Evolutionary conservation across 2,888 invertebrate species (phyloP), one percentile per base, ranked within the genome.

Genomic region (Lacanobia oleracea): DNA sequence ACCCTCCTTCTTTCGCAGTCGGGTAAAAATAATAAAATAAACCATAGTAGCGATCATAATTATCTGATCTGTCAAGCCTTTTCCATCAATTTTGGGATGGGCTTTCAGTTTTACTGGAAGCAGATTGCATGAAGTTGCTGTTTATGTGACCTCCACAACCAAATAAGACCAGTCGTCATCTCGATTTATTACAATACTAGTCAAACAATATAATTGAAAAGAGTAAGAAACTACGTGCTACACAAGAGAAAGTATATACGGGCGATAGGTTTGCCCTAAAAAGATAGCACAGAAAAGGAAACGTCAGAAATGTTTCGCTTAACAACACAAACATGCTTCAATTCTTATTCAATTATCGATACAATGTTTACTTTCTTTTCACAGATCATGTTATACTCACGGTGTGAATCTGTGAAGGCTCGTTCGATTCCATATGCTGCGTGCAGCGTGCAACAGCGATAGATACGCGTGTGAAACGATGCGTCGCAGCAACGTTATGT

Each of bases 381-480:
- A 68, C 80, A 83, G 65, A 65, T 57, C 23, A 21, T 62, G 18
- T 72, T 63, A 66, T 75, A 84, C 77, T 74, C n/a, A 89, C 89
- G 72, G 88, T 85, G 72, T 89, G 88, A 67, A 88, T 95, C 77
- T 94, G 94, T 54, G 91, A 89, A 23, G 87, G 81, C 85, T 96
- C 94, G 37, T 90, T 91, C 78, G 96, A 95, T 78, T 96, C 93
- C 62, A 97, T 88, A 82, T 96, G 96, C 93, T 98, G 98, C 89
- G 99, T 98, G 0, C 98, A 1, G 98, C 84, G 77, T 81, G 81
- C 68, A 81, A 76, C 81, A 84, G 81, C 81, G 79, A 81, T 98
- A 95, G 93, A 92, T 67, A 79, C 72, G 98, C 98, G 89, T 98
- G 98, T 1, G 98, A 98, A 3, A 99, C 98, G 76, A 99, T 97